A percentile compares a stretch with the other conserved stretches of the same genome.
phyloP scores from a whole-genome alignment of 1,140 invertebrate genomes.

The Paracyclopina nana region DNA sequence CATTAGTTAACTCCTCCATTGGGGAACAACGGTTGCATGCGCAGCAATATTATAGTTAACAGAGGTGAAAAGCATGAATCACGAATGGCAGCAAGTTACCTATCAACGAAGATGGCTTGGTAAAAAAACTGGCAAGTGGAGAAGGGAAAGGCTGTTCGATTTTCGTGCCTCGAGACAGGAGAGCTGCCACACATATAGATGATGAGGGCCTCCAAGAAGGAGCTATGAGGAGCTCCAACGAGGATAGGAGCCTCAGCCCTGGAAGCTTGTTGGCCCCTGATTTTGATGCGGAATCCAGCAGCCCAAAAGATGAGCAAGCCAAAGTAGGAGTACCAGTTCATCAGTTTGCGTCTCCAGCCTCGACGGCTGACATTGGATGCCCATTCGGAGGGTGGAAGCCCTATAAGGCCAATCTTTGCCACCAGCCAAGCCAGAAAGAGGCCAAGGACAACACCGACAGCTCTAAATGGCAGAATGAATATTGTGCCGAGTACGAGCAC shows the following conservation, averaged over 20 bases:
- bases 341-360: neutral
- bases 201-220: conserved; percentile 59
- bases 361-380: neutral
- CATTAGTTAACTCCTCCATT: too few species aligned
- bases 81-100: neutral
- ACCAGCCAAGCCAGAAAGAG: neutral
- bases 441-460: neutral
- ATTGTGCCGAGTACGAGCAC: neutral
- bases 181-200: conserved; percentile 34
- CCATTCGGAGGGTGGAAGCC: neutral
- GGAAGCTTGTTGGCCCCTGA: conserved; percentile 49
- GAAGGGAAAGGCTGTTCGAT: neutral
- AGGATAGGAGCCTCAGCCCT: conserved; percentile 53
- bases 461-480: neutral
- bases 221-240: conserved; percentile 58
- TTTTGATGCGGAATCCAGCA: conserved; percentile 35
- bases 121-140: neutral
- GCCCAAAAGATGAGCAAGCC: conserved; percentile 6
- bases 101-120: conserved; percentile 7
- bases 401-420: conserved; percentile 1
- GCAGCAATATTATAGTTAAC: neutral
- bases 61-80: neutral
- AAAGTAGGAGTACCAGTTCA: neutral
- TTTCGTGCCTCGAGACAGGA: neutral
- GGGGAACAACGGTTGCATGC: neutral